Conservation (phyloP, 2,113 vertebrate genomes). For the Choloepus hoffmanni region DNA sequence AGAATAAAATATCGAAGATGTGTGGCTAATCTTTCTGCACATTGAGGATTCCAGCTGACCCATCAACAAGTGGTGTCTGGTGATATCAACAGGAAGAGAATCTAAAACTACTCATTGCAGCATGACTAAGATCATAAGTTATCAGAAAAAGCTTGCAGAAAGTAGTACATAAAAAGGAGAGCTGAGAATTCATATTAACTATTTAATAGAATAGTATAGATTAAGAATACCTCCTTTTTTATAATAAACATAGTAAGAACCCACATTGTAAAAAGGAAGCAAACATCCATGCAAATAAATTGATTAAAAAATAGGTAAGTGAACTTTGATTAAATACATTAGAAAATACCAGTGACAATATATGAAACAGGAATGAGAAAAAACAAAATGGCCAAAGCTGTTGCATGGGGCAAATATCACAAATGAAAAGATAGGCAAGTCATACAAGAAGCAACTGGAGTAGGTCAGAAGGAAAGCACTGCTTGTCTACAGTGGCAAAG, state of each 20-base stretch:
- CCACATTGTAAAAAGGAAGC: neutral
- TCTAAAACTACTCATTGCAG: neutral
- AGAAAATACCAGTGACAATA: neutral
- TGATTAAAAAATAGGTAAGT: neutral
- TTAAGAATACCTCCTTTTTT: neutral
- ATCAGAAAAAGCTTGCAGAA: neutral
- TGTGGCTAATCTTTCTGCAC: neutral
- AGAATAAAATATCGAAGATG: neutral
- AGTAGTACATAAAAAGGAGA: neutral
- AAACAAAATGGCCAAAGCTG: neutral
- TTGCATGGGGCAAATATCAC: neutral
- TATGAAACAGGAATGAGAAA: neutral
- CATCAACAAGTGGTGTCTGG: neutral
- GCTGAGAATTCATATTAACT: neutral
- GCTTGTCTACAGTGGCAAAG: neutral
- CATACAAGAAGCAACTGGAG: neutral
- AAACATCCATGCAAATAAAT: constrained; percentile 1
- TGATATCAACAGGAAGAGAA: neutral
- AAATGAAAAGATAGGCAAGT: neutral
- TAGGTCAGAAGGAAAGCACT: neutral
- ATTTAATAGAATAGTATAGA: neutral
- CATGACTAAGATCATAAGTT: neutral
- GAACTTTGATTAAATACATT: neutral
- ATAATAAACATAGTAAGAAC: neutral
- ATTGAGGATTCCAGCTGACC: neutral